These are phyloP conservation scores for Argopecten irradians DNA, from an alignment of 1,140 invertebrate genomes.

Conservation along the genomic window DNA sequence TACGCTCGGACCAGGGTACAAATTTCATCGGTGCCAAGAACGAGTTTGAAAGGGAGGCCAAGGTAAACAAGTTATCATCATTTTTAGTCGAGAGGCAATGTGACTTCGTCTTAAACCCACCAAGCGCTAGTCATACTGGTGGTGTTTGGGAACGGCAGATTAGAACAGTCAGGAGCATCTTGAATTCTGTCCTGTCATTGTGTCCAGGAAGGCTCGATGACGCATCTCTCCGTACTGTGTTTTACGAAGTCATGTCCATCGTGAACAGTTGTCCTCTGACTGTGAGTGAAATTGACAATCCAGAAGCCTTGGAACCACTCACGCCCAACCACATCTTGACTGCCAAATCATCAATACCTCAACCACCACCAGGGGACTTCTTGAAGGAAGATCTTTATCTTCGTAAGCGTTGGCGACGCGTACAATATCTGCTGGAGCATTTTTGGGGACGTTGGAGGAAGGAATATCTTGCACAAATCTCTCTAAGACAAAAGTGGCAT, in stretches of 20 bases:
- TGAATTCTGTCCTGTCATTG: slow-evolving; percentile 32
- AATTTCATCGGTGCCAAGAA: slow-evolving; percentile 44
- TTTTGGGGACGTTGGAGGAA: slow-evolving; percentile 40
- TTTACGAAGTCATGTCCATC: slow-evolving; percentile 54
- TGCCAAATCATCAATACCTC: slow-evolving; percentile 45
- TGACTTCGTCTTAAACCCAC: slow-evolving; percentile 49
- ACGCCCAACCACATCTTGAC: slow-evolving; percentile 57
- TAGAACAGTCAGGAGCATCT: slow-evolving; percentile 36
- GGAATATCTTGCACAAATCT: too few relatives aligned
- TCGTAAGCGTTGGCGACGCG: too few relatives aligned
- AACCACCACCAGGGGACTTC: slow-evolving; percentile 51
- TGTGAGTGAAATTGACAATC: slow-evolving; percentile 34
- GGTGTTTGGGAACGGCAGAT: slow-evolving; percentile 58
- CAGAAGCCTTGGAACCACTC: slow-evolving; percentile 38
- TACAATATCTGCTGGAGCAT: slow-evolving; percentile 57
- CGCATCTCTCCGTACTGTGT: slow-evolving; percentile 41
- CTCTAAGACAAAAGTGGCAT: slow-evolving; percentile 51
- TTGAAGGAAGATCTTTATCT: too few relatives aligned
- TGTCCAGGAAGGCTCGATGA: slow-evolving; percentile 44
- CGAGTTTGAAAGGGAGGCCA: slow-evolving; percentile 31
- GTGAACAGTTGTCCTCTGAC: slow-evolving; percentile 55
- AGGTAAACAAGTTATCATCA: slow-evolving; percentile 13
- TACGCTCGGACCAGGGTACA: slow-evolving; percentile 51
- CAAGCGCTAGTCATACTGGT: slow-evolving; percentile 50
- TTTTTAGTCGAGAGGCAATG: slow-evolving; percentile 37